Base-by-base conservation (phyloP, 2,113 vertebrate genomes). In the Colistium nudipinnis region DNA sequence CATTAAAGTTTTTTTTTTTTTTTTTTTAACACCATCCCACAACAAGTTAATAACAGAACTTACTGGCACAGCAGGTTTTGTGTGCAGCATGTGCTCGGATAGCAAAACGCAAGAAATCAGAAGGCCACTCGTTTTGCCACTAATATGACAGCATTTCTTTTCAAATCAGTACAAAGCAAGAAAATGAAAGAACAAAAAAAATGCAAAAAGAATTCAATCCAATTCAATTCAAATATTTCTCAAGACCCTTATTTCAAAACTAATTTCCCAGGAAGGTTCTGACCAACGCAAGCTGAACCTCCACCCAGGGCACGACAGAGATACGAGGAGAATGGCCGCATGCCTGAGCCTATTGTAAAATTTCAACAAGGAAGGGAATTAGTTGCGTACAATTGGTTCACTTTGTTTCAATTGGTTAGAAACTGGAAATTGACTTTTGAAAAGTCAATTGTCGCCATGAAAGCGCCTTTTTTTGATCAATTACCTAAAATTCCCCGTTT, bases 1-100 rank as follows among this genome's bases (percentile, higher is more conserved):
- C 64, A 77, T 80, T 70, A 71, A 62, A 35, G 47, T 47, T 8
- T 13, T 22, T 59, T 74, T 61, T 38, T 14, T 30, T 47, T 47
- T 8, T 13, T 22, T 59, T 74, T 61, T 38, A 11, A 3, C 35
- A 69, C 14, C 13, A 79, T 61, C 25, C 49, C 20, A 59, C 12
- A 51, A 43, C 12, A 33, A 47, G 39, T 66, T 62, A 53, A 66
- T 27, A 47, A 28, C 22, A 57, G 22, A 66, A 52, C 17, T 43
- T 24, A n/a, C 13, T 43, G 27, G 31, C n/a, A n/a, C 7, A 11
- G n/a, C 5, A 16, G 27, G 9, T 35, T 28, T 54, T 64, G 44
- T 45, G 31, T 31, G 1, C 2, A 39, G 20, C 22, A 8, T 27
- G 20, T 30, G 25, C 27, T 27, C n/a, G 16, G 36, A 41, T 35